phyloP scores from a whole-genome alignment of 1,140 invertebrate genomes.

The Paraescarpia echinospica region DNA sequence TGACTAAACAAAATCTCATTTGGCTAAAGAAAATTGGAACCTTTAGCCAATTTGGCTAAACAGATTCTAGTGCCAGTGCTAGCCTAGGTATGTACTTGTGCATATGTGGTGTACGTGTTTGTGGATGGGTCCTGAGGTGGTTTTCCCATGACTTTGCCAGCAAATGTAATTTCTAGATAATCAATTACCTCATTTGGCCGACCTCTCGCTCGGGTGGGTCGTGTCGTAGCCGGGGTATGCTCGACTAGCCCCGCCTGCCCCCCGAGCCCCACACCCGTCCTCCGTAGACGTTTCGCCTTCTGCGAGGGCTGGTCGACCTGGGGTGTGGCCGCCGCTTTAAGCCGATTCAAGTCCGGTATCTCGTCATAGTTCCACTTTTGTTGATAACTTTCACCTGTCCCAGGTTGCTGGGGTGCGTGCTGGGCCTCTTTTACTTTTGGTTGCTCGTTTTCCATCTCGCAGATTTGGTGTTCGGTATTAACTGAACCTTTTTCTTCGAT shows the following conservation, averaged over 20 bases:
- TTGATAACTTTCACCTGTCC: not conserved
- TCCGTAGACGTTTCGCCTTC: not conserved
- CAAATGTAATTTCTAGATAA: too few species aligned
- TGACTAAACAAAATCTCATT: too few species aligned
- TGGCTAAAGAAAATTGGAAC: too few species aligned
- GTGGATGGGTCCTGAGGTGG: too few species aligned
- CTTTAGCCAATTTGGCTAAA: too few species aligned
- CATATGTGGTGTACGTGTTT: too few species aligned
- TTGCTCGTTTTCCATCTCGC: not conserved
- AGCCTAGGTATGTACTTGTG: too few species aligned
- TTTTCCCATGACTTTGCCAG: too few species aligned
- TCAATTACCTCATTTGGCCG: not conserved
- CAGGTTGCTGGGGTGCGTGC: not conserved
- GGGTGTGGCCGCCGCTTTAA: not conserved
- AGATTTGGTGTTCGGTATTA: not conserved
- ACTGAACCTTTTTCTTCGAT: not conserved
- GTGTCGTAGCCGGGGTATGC: not conserved
- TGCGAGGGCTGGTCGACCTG: not conserved
- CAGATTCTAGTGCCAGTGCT: too few species aligned
- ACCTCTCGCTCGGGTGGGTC: not conserved
- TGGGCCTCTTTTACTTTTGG: not conserved
- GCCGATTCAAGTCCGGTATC: not conserved
- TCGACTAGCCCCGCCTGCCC: not conserved
- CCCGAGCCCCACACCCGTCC: not conserved
- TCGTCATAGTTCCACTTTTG: not conserved